phyloP scores from a whole-genome alignment of 2,888 invertebrate genomes.

The Drosophila kambysellisi region DNA sequence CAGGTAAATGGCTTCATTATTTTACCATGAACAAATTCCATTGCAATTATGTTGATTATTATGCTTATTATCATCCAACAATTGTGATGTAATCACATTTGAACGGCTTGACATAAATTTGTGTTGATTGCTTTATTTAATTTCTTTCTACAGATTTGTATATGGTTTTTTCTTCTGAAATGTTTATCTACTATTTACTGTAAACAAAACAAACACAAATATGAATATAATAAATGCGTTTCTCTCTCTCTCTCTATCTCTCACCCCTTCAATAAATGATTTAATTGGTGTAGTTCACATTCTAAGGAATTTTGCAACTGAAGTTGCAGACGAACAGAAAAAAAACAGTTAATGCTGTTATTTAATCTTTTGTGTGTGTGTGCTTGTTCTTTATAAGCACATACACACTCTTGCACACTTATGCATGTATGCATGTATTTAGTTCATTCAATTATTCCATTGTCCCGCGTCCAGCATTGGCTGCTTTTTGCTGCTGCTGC shows the following conservation, averaged over 20 bases:
- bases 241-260: background rate
- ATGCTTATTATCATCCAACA: slow-evolving; percentile 7
- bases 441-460: slow-evolving; percentile 46
- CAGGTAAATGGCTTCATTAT: slow-evolving; percentile 23
- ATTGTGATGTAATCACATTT: slow-evolving; percentile 10
- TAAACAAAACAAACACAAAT: background rate
- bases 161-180: background rate
- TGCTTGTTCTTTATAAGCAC: background rate
- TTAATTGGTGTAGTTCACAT: background rate
- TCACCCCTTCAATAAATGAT: background rate
- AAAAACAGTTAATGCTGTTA: background rate
- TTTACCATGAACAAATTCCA: slow-evolving; percentile 27
- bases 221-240: background rate
- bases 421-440: slow-evolving; percentile 30
- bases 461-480: slow-evolving; percentile 28
- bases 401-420: background rate
- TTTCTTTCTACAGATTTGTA: background rate
- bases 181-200: background rate
- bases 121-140: background rate
- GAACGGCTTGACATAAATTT: background rate
- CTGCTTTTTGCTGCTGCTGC: slow-evolving; percentile 17
- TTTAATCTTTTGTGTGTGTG: background rate
- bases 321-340: background rate
- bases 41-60: slow-evolving; percentile 35
- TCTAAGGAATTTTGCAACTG: background rate